Evolutionary conservation across 2,888 invertebrate species (phyloP).

Genomic region (Pimpla rufipes): DNA sequence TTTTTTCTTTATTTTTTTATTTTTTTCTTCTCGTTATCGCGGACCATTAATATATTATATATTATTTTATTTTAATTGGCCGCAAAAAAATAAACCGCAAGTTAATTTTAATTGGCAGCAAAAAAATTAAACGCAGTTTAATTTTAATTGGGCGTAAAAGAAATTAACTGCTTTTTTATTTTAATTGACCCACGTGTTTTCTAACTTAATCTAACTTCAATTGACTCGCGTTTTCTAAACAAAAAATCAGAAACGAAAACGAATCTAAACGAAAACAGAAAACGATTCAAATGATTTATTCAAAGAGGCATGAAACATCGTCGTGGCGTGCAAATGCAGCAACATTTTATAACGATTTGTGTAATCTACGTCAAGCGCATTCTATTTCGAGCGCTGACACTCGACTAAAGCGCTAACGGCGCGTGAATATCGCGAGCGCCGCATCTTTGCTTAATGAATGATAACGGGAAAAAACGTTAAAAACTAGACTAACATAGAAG

Average conservation of each 20-base stretch:
- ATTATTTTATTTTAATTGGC: too few relatives aligned
- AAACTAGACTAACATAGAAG: slow-evolving; percentile 1
- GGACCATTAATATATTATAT: too few relatives aligned
- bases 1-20: not conserved
- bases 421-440: slow-evolving; percentile 70
- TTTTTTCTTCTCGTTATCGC: too few relatives aligned
- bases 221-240: too few relatives aligned
- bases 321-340: slow-evolving; percentile 23
- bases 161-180: too few relatives aligned
- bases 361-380: slow-evolving; percentile 70
- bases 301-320: not conserved
- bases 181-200: too few relatives aligned
- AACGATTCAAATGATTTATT: not conserved
- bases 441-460: not conserved
- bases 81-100: too few relatives aligned
- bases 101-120: too few relatives aligned
- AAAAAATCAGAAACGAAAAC: too few relatives aligned
- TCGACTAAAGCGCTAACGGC: slow-evolving; percentile 71
- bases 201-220: too few relatives aligned
- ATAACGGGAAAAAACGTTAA: not conserved
- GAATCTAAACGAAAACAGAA: not conserved
- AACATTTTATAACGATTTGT: slow-evolving; percentile 69
- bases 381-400: slow-evolving; percentile 83
- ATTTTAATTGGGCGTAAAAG: too few relatives aligned
- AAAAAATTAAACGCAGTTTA: too few relatives aligned